Base-by-base conservation (phyloP, 1,140 invertebrate species). In the Drosophila mauritiana region DNA sequence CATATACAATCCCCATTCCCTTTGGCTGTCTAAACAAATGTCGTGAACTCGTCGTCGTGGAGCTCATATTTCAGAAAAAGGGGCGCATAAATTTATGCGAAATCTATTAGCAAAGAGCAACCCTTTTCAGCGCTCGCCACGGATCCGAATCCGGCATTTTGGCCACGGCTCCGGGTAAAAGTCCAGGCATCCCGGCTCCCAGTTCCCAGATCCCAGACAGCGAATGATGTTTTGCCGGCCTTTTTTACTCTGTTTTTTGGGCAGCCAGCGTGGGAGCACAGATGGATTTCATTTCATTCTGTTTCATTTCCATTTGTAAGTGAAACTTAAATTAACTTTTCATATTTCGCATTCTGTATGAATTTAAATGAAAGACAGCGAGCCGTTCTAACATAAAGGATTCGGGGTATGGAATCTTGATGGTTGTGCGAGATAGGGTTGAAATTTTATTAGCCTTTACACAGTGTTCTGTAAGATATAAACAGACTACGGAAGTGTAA, bases 271-370 rank as follows among this genome's bases (percentile, higher is more conserved):
- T 34, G 64, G 42, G 42, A 15, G 63, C 49, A 56, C 52, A 69
- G 78, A 83, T 76, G 76, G 76, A 73, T 88, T 77, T 70, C 84
- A 89, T 89, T 89, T 80, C 58, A 81, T 86, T 82, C 64, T 86
- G 83, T 85, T 85, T 82, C 74, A 83, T 77, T 88, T 88, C 79
- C 84, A 88, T 88, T 88, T 89, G 83, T 88, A 88, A 88, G 67
- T 89, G 75, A 88, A 89, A 83, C 83, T 88, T 83, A 83, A 88
- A 88, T 88, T 80, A 88, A 73, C 83, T 83, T 88, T 88, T 86
- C 79, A 86, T 88, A 82, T 82, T 86, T 88, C 62, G 74, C 48
- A 88, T 82, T 86, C 73, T 82, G 75, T 86, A 82, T 88, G 83
- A 86, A 86, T 86, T 82, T 73, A 62, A 76, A 82, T 75, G 74